Evolutionary conservation across 1,140 invertebrate genomes (phyloP).

Genomic region (Hypsibius dujardini): DNA sequence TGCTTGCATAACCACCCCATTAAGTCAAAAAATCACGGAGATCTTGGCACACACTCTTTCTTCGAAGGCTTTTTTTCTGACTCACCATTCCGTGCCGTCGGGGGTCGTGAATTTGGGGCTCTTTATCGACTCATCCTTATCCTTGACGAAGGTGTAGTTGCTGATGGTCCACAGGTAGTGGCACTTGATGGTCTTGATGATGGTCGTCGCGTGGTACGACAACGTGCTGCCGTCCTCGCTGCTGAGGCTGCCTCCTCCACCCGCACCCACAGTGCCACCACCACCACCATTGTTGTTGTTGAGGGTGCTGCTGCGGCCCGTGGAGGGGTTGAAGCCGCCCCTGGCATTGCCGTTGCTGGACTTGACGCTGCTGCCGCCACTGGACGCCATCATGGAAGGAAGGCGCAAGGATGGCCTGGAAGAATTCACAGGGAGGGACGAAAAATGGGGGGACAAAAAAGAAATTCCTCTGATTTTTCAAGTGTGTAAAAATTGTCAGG

Average conservation of each 20-base stretch:
- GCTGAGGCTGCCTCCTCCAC: not conserved
- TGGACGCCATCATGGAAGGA: not conserved
- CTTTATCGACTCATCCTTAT: conserved; percentile 17
- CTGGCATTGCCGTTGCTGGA: conserved; percentile 5
- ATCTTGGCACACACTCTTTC: too few species aligned
- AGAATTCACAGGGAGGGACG: too few species aligned
- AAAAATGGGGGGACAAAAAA: too few species aligned
- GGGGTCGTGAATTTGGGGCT: conserved; percentile 12
- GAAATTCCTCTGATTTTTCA: too few species aligned
- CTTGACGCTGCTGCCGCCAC: not conserved
- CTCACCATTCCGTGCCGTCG: conserved; percentile 15
- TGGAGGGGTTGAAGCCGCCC: not conserved
- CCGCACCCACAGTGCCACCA: not conserved
- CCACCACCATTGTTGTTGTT: not conserved
- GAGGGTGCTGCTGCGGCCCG: not conserved
- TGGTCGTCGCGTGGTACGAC: not conserved
- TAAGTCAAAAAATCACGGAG: too few species aligned
- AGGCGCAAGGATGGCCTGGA: too few species aligned
- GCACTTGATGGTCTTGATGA: conserved; percentile 16
- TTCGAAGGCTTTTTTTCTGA: not conserved
- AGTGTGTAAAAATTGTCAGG: too few species aligned
- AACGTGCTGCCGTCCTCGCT: not conserved
- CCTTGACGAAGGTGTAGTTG: conserved; percentile 15
- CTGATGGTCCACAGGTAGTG: conserved; percentile 15
- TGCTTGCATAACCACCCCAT: too few species aligned